phyloP scores from a whole-genome alignment of 2,888 invertebrate genomes.

The Cantharis rufa region DNA sequence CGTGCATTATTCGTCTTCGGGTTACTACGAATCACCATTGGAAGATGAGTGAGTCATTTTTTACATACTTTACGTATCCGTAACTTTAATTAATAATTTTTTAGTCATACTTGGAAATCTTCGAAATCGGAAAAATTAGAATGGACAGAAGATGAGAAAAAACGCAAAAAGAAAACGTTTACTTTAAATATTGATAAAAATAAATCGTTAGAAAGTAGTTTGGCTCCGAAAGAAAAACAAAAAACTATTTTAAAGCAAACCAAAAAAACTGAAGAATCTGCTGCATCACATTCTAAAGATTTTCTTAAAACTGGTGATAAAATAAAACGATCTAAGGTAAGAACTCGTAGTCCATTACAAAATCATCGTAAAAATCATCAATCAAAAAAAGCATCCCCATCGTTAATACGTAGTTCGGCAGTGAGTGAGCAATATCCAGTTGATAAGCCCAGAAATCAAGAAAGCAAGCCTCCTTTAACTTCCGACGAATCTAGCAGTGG shows the following conservation, averaged over 20 bases:
- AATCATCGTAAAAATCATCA: slow-evolving; percentile 46
- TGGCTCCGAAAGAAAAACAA: slow-evolving; percentile 32
- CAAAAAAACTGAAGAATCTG: slow-evolving; percentile 18
- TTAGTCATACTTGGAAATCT: slow-evolving; percentile 58
- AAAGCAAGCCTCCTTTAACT: slow-evolving; percentile 39
- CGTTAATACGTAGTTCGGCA: slow-evolving; percentile 48
- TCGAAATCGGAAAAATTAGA: slow-evolving; percentile 47
- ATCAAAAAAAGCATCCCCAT: slow-evolving; percentile 41
- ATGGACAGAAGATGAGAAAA: slow-evolving; percentile 74
- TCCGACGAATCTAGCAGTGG: slow-evolving; percentile 58
- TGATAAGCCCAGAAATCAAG: slow-evolving; percentile 12
- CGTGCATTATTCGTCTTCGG: slow-evolving; percentile 72
- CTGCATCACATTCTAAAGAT: slow-evolving; percentile 42
- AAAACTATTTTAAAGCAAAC: slow-evolving; percentile 26
- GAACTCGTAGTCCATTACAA: slow-evolving; percentile 53
- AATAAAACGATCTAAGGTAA: slow-evolving; percentile 49
- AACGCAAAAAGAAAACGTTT: slow-evolving; percentile 74
- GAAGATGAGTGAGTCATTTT: slow-evolving; percentile 64
- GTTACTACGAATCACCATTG: slow-evolving; percentile 74
- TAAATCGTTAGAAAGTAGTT: slow-evolving; percentile 54
- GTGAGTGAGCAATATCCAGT: slow-evolving; percentile 42
- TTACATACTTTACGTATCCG: neutral
- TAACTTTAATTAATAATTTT: neutral
- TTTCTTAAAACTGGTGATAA: slow-evolving; percentile 45
- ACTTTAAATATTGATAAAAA: slow-evolving; percentile 73